phyloP scores from a whole-genome alignment of 2,797 vertebrate species.

The Sebastes steindachneri region DNA sequence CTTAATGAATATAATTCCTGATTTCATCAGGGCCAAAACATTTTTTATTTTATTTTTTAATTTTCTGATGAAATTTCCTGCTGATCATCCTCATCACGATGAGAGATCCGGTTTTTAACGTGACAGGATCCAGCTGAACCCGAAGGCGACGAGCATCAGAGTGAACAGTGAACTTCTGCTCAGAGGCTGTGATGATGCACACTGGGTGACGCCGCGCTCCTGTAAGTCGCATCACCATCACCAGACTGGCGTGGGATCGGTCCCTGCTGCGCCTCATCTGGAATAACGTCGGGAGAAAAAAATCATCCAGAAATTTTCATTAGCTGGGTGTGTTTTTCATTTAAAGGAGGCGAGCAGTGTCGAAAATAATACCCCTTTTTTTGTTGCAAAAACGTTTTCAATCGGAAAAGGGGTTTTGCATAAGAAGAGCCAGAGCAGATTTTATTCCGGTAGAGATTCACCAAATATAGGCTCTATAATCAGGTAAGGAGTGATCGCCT shows the following conservation, averaged over 20 bases:
- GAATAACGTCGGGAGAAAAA: constrained; percentile 65
- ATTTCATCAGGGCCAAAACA: background rate
- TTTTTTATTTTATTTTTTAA: background rate
- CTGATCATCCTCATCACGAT: constrained; percentile 43
- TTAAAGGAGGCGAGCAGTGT: constrained; percentile 56
- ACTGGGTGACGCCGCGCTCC: constrained; percentile 79
- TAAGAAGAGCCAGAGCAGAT: constrained; percentile 63
- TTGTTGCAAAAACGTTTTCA: constrained; percentile 61
- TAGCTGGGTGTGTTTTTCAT: constrained; percentile 28
- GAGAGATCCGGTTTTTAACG: constrained; percentile 57
- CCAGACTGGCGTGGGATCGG: constrained; percentile 78
- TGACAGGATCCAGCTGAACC: constrained; percentile 59
- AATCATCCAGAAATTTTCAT: constrained; percentile 52
- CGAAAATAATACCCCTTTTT: constrained; percentile 67
- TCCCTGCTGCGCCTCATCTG: constrained; percentile 80
- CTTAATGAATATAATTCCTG: background rate
- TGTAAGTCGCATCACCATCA: constrained; percentile 69
- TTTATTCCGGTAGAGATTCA: constrained; percentile 65
- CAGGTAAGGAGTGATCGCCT: constrained; percentile 76
- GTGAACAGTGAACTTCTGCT: constrained; percentile 67
- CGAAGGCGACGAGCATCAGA: constrained; percentile 46
- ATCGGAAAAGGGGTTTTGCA: constrained; percentile 67
- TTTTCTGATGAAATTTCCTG: constrained; percentile 16
- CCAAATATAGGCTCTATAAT: constrained; percentile 50
- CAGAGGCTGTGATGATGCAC: constrained; percentile 83